Percentiles rank a stretch among this genome's conserved stretches.
phyloP scores from a whole-genome alignment of 2,113 vertebrate species.

The Ia io region DNA sequence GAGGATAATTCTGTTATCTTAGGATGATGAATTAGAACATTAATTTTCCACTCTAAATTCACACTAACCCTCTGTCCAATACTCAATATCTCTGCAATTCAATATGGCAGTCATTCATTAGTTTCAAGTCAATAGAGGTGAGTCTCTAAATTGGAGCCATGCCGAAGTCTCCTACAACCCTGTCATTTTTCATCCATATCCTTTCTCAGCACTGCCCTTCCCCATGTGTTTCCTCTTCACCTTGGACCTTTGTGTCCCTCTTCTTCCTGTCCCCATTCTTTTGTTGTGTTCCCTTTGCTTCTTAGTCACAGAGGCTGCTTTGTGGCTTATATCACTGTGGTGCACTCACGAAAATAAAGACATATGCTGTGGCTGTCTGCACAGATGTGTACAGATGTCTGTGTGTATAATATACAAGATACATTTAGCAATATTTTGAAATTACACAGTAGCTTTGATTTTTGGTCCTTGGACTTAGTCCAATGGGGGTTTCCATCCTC shows the following conservation, averaged over 20 bases:
- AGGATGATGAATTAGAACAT: background rate
- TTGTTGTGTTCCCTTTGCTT: too few species aligned
- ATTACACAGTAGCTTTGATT: background rate
- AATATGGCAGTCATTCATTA: background rate
- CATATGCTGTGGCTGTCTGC: background rate
- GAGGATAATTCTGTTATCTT: background rate
- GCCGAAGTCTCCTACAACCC: accelerated
- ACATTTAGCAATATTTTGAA: background rate
- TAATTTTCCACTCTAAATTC: background rate
- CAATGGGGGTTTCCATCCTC: background rate
- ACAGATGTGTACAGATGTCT: background rate
- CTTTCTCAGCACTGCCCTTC: background rate
- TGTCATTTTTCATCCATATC: accelerated
- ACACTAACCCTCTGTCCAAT: background rate
- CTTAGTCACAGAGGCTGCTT: background rate
- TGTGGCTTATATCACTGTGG: background rate
- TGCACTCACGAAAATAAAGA: background rate
- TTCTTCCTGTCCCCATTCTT: background rate
- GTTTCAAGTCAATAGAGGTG: background rate
- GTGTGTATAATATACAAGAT: background rate
- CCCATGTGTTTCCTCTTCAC: accelerated
- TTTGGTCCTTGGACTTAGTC: background rate
- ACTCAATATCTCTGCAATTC: background rate
- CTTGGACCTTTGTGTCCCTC: accelerated
- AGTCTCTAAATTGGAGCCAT: background rate